Evolutionary conservation across 2,797 vertebrate genomes (phyloP), one percentile per base, ranked within the genome.

Genomic region (Cyclopterus lumpus): DNA sequence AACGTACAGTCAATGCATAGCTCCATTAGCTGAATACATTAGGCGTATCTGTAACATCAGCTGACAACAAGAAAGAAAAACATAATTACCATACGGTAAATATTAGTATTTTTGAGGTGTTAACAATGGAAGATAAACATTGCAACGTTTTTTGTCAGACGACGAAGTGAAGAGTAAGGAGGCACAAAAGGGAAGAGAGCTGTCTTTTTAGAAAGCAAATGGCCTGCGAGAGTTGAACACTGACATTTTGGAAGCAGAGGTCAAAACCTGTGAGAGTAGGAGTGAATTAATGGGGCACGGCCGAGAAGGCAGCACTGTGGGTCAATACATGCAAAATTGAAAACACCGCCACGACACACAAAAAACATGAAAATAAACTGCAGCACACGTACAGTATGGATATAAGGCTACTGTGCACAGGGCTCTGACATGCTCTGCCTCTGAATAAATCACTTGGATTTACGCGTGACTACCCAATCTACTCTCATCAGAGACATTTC

Each of bases 201-300:
- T 61, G 53, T 77, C 16, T 62, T 66, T 77, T 73, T 18, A 18
- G 24, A 70, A 54, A 55, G 49, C 58, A 69, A 58, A 79, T 51
- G 67, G 69, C 32, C 42, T 71, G 58, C 40, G 36, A 67, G 66
- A 49, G 20, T 20, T 60, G 58, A 78, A 60, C 49, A 9, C 22
- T 28, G 24, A 75, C 79, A 80, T 78, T 84, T 81, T 68, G 38
- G 66, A 80, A 66, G 73, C 68, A 77, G 71, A 78, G 73, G 61
- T 59, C 64, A 53, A 28, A 80, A 76, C 38, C 73, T 78, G 36
- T 22, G 53, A 79, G 72, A 69, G 75, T 60, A 66, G 66, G 60
- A 73, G 71, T 78, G 80, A 85, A 75, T 80, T 82, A 84, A 89
- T 82, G 26, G 57, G 62, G 54, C 69, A 55, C 76, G 83, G 69